Conservation (phyloP, 2,113 vertebrate species). For the Channa argus region DNA sequence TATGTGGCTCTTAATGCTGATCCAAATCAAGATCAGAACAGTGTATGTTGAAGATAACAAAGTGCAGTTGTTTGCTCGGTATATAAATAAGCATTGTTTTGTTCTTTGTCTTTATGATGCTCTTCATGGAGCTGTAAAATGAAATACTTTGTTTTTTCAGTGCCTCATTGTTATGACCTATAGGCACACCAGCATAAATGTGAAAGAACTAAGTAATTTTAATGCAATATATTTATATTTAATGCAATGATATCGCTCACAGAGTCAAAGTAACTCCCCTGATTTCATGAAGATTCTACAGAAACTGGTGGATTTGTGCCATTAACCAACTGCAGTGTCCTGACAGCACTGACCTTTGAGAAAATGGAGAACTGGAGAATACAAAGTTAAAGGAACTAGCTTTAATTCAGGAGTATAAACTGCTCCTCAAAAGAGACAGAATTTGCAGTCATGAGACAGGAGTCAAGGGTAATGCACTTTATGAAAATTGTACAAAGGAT, state of each 20-base stretch:
- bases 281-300: not conserved
- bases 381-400: not conserved
- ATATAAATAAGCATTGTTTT: not conserved
- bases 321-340: constrained; percentile 6
- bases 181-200: not conserved
- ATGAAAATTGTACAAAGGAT: too few species aligned
- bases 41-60: not conserved
- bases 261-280: not conserved
- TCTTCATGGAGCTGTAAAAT: not conserved
- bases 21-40: not conserved
- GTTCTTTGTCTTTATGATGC: not conserved
- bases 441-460: not conserved
- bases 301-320: constrained; percentile 13
- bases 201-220: constrained; percentile 2
- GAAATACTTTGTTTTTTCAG: not conserved
- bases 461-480: not conserved
- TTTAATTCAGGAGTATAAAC: not conserved
- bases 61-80: not conserved
- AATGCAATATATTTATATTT: not conserved
- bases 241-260: not conserved
- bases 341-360: constrained; percentile 39
- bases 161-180: not conserved
- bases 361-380: not conserved
- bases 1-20: not conserved
- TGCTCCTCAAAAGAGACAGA: not conserved